Conservation (phyloP, 2,113 vertebrate species). For the Saccopteryx bilineata region DNA sequence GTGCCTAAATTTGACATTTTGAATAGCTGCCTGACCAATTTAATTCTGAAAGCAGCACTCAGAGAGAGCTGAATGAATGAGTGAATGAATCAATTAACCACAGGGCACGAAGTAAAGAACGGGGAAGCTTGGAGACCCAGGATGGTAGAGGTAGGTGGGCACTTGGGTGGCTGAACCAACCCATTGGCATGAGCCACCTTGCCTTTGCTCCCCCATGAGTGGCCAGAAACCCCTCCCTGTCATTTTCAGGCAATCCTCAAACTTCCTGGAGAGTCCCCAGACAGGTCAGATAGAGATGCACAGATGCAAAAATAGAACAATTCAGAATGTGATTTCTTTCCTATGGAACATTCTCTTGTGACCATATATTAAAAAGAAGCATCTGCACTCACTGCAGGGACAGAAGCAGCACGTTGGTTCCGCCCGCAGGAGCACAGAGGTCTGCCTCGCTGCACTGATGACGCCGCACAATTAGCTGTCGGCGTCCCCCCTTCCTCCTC, state of each 20-base stretch:
- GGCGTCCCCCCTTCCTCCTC: not conserved
- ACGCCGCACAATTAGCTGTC: not conserved
- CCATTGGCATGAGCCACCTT: not conserved
- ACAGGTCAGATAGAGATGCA: not conserved
- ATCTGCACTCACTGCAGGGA: not conserved
- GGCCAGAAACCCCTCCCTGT: not conserved
- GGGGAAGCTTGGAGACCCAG: not conserved
- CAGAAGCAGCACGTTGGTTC: not conserved
- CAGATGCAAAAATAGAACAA: not conserved
- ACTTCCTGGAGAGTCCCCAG: not conserved
- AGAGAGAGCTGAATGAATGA: not conserved
- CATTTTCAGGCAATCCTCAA: not conserved
- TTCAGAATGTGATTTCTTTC: not conserved
- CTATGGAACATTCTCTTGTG: not conserved
- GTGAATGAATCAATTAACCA: not conserved
- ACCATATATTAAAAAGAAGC: not conserved
- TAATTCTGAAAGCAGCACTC: not conserved
- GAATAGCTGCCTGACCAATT: not conserved
- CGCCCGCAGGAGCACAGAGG: not conserved
- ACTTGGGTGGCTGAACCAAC: not conserved
- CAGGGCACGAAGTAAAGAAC: not conserved
- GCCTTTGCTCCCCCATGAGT: not conserved
- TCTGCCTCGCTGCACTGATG: not conserved
- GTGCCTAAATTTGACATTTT: constrained; percentile 27
- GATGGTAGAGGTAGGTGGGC: not conserved